A percentile compares a stretch with the other conserved stretches of the same genome.
Conservation (phyloP, 2,113 vertebrate genomes). For the Elanus axillaris region DNA sequence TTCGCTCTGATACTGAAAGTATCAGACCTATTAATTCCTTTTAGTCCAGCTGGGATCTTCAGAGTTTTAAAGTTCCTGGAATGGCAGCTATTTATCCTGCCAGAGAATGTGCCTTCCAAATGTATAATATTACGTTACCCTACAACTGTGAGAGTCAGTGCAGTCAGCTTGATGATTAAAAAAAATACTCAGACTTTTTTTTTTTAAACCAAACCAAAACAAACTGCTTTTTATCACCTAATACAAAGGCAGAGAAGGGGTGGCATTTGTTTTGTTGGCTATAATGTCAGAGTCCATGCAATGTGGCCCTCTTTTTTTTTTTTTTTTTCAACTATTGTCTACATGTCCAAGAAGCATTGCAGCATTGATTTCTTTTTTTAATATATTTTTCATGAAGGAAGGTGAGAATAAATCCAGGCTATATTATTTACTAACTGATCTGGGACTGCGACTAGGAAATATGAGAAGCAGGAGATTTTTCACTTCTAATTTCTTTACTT, state of each 20-base stretch:
- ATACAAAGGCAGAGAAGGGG: background rate
- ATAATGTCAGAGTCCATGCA: background rate
- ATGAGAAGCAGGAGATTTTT: background rate
- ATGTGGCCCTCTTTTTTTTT: background rate
- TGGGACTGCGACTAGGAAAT: background rate
- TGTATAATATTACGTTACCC: background rate
- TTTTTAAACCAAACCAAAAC: background rate
- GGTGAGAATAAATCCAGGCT: background rate
- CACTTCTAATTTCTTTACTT: background rate
- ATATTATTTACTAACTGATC: background rate
- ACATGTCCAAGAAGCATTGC: background rate
- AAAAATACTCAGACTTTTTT: background rate
- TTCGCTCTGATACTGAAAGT: background rate
- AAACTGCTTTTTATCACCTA: background rate
- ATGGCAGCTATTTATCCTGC: background rate
- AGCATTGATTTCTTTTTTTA: background rate
- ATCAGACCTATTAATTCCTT: background rate
- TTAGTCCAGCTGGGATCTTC: background rate
- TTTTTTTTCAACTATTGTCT: background rate
- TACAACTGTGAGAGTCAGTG: background rate
- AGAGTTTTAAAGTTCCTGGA: background rate
- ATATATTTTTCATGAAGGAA: background rate
- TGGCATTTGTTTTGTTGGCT: background rate
- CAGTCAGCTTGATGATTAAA: background rate
- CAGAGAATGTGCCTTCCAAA: background rate